Evolutionary conservation across 1,140 invertebrate genomes (phyloP).

Genomic region (Watersipora subatra): DNA sequence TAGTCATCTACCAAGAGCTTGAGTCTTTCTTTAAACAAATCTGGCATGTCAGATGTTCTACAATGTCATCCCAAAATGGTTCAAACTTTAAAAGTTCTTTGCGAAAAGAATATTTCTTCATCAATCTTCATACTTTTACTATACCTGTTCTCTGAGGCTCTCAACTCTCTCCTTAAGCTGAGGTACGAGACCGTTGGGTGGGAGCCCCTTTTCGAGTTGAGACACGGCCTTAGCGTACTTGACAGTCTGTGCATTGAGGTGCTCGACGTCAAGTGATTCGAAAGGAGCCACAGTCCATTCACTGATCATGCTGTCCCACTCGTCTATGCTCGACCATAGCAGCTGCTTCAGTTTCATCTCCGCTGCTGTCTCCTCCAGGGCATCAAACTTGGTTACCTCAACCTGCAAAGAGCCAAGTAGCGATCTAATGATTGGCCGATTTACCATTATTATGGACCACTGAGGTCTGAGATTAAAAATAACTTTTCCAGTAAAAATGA

Average conservation of each 20-base stretch:
- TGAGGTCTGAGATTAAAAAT: too few relatives aligned
- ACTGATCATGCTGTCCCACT: constrained; percentile 51
- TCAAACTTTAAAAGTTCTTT: too few relatives aligned
- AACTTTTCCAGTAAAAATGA: too few relatives aligned
- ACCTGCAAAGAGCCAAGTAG: constrained; percentile 47
- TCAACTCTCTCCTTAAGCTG: constrained; percentile 37
- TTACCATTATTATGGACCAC: too few relatives aligned
- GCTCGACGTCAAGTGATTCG: constrained; percentile 54
- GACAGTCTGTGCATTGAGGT: constrained; percentile 51
- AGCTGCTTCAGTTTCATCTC: constrained; percentile 62
- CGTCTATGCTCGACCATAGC: constrained; percentile 58
- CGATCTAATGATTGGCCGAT: too few relatives aligned
- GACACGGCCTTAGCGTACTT: constrained; percentile 57
- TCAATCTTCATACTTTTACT: too few relatives aligned
- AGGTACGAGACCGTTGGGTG: constrained; percentile 37
- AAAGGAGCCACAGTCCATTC: constrained; percentile 53
- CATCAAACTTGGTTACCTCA: constrained; percentile 62
- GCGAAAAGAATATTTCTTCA: too few relatives aligned
- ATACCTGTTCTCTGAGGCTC: constrained; percentile 37
- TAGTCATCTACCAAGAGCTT: too few relatives aligned
- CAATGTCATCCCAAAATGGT: too few relatives aligned
- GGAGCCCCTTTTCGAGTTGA: constrained; percentile 57
- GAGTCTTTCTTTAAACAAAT: too few relatives aligned
- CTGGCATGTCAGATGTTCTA: too few relatives aligned
- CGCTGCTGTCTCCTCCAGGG: constrained; percentile 59